Evolutionary conservation across 2,797 vertebrate species (phyloP), one percentile per base, ranked within the genome.

Genomic region (Lacerta viridis): DNA sequence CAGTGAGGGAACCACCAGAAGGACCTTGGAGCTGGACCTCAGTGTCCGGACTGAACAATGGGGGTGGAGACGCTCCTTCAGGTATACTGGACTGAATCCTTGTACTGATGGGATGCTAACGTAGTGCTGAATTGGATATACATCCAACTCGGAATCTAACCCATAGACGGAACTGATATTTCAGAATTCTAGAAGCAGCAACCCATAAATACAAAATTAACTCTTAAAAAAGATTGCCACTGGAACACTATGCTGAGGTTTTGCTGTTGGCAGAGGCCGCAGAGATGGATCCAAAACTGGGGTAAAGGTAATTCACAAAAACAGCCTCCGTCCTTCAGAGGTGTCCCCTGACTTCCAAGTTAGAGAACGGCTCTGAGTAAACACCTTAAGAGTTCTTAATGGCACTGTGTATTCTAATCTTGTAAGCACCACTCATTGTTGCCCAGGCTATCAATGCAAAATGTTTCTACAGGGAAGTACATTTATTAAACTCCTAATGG

Each of bases 401-500:
- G 86, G 72, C 78, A 89, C 92, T 91, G 90, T 15, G 0, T 89
- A 91, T 69, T 92, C 93, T 95, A 95, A 95, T 96, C 92, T 92
- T 93, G 92, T 94, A 96, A 96, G 91, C 91, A 5, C 82, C 84
- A 59, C 90, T 93, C 91, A 82, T 88, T 92, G 94, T 92, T 94
- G 92, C 93, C 92, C 86, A 93, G 92, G 90, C 93, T 96, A 95
- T 95, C 95, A 95, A 87, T 95, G 93, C 90, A 90, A 95, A 94
- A 92, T 93, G 92, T 94, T 92, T 92, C 88, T 91, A 81, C 25
- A 68, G 91, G 85, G 91, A 93, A 92, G 92, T 95, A 94, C 87
- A 90, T 96, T 95, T 93, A 95, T 96, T 96, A 96, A 95, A 94
- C 90, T 91, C 93, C 90, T 97, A 96, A 97, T 97, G 95, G 96